Evolutionary conservation across 2,888 invertebrate genomes (phyloP), one percentile per base, ranked within the genome.

Genomic region (Lasioglossum oenotherae): DNA sequence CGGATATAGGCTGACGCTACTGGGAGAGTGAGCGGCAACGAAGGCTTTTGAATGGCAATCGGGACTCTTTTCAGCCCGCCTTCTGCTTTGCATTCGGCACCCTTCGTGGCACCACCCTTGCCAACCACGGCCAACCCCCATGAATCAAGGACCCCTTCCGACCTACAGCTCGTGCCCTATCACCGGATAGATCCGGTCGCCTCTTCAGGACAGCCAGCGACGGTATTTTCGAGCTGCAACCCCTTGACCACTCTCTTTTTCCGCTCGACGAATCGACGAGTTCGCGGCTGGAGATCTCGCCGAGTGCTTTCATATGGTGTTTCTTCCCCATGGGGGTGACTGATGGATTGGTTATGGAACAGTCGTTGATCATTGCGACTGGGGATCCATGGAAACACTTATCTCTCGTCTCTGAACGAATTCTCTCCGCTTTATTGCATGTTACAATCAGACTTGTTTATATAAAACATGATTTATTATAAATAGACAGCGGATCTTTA

Each of bases 111-210:
- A 38, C 82, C 77, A 88, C 82, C 88, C 85, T 78, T 78, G 19
- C 74, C 49, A 79, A 53, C 53, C 67, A 67, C 74, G 67, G 53
- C 85, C 89, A 80, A 78, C 82, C 89, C 87, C 80, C 83, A 82
- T 87, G 82, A 85, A 83, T 89, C 87, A 80, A 80, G 77, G 35
- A 49, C 46, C 82, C 85, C 67, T 84, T 84, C 71, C 71, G 71
- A 76, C 67, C 57, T 57, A n/a, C 27, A 71, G 78, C 75, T 76
- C 86, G 88, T 88, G 82, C 82, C 88, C 88, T 88, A 88, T 88
- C 88, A 53, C 82, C 23, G 73, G 44, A 10, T 73, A 75, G 74
- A 78, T 78, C 80, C 69, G 49, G 69, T 74, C 14, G 86, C 79
- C 80, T 60, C 81, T 84, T 78, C 57, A 49, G 41, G 77, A 73